Percentiles rank a stretch among this genome's conserved stretches.
Evolutionary conservation across 2,113 vertebrate species (phyloP).

Genomic region (Rhagologus leucostigma): DNA sequence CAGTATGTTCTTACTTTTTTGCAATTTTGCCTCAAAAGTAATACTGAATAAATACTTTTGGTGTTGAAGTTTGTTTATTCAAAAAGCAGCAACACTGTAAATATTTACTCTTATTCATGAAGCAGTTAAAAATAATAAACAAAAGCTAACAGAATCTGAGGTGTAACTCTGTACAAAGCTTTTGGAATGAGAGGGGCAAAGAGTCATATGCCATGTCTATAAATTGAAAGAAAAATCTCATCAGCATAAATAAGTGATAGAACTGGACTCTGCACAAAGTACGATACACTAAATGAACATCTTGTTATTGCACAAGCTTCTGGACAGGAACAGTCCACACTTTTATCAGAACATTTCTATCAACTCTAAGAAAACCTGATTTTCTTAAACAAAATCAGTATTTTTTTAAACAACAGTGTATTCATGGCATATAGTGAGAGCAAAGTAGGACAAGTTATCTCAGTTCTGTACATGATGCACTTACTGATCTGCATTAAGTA

Average conservation of each 20-base stretch:
- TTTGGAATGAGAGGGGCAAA: not conserved
- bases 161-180: not conserved
- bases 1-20: not conserved
- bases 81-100: not conserved
- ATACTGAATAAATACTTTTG: not conserved
- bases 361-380: accelerated
- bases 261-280: not conserved
- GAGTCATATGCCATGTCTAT: not conserved
- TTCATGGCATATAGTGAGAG: not conserved
- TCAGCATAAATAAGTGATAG: not conserved
- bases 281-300: not conserved
- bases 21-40: not conserved
- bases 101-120: not conserved
- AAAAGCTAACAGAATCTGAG: not conserved
- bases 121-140: not conserved
- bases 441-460: not conserved
- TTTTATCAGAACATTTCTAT: not conserved
- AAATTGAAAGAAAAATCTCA: not conserved
- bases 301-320: not conserved
- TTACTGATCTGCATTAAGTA: not conserved
- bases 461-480: not conserved
- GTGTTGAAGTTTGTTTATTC: not conserved
- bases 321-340: not conserved
- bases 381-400: not conserved
- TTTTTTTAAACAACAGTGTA: not conserved